phyloP scores from a whole-genome alignment of 2,113 vertebrate genomes.

The Capra hircus region DNA sequence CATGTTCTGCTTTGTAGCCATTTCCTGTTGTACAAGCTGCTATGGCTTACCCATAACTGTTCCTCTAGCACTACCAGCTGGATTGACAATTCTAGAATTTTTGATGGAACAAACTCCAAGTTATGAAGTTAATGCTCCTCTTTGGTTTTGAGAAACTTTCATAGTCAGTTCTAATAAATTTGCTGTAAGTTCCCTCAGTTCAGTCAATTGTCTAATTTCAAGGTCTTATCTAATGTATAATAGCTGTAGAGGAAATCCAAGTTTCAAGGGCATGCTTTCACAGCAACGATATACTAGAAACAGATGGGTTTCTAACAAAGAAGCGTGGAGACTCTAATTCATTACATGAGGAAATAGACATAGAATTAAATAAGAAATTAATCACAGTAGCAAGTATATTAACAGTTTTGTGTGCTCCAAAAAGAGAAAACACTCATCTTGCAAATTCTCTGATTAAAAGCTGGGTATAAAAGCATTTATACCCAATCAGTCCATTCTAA shows the following conservation, averaged over 20 bases:
- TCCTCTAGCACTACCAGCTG: accelerated
- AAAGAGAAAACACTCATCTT: constrained; percentile 38
- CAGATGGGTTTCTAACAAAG: constrained; percentile 55
- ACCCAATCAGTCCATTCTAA: too few relatives aligned
- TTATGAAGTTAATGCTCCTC: background rate
- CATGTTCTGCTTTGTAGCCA: background rate
- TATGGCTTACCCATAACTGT: background rate
- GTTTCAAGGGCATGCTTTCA: constrained; percentile 59
- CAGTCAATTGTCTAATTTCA: constrained; percentile 32
- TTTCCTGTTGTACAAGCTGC: background rate
- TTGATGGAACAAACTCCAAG: background rate
- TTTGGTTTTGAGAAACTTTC: background rate
- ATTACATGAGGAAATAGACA: constrained; percentile 54
- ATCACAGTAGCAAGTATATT: background rate
- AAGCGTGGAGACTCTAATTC: constrained; percentile 40
- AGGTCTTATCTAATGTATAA: constrained; percentile 48
- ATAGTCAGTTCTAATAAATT: background rate
- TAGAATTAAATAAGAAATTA: constrained; percentile 43
- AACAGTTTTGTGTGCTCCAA: background rate
- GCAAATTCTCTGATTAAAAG: constrained; percentile 52
- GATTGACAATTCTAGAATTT: accelerated
- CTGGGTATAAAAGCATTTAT: background rate
- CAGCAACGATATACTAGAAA: constrained; percentile 9
- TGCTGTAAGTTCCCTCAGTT: constrained; percentile 54
- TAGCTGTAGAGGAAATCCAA: constrained; percentile 22